Evolutionary conservation across 2,888 invertebrate species (phyloP), one percentile per base, ranked within the genome.

Genomic region (Mactromeris polynyma): DNA sequence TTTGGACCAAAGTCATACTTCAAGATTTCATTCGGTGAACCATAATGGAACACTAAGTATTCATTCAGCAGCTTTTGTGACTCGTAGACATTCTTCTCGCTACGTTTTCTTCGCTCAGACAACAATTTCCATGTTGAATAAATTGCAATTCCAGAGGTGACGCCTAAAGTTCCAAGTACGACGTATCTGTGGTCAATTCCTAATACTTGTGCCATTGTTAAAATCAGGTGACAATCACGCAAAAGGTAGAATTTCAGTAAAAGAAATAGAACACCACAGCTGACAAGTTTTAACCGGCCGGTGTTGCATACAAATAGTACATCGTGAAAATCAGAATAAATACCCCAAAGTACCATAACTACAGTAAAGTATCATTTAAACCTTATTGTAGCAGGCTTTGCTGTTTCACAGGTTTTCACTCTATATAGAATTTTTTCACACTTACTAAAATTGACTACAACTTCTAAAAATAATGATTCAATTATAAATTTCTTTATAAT

Each of bases 31-130:
- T 90, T 90, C 6, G 94, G 92, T 2, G 94, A 89, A 0, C 96
- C 95, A 91, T 95, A 96, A 91, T 96, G 96, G 88, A 96, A 96
- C 14, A 95, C 93, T 21, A 96, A 88, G 80, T 96, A 96, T 90
- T 96, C 96, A 79, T 95, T 93, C 69, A 96, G 81, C 14, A 94
- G 90, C 90, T 95, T 95, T 78, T 93, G 73, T 0, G 95, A 94
- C 90, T 96, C 96, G 85, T 96, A 96, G n/a, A 94, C 93, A 88
- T 94, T 95, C n/a, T 91, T 81, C 38, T 83, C 83, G 26, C 42
- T 26, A 36, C 85, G 64, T 26, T 85, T 87, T 33, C 81, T 84
- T 69, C 93, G 87, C 73, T 94, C 93, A 17, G 83, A 86, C 69
- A 87, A 19, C 58, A 94, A 88, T 82, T 93, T 93, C 82, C 94